A percentile compares a stretch with the other conserved stretches of the same genome.
These are phyloP conservation scores for Melanostigma gelatinosum DNA, from an alignment of 2,113 vertebrate species.

Conservation along the genomic window DNA sequence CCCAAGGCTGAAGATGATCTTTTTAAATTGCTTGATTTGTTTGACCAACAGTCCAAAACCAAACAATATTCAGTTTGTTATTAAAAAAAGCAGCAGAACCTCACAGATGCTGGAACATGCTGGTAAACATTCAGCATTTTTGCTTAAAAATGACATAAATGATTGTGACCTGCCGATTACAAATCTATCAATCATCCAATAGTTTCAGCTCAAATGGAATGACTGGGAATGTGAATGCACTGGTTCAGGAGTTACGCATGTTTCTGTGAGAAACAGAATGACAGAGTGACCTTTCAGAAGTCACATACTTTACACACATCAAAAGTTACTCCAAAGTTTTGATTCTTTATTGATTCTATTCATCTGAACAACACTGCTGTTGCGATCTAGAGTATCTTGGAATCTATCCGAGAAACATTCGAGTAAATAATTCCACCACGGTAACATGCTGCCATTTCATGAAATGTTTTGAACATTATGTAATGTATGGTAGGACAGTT, in stretches of 20 bases:
- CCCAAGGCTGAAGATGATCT: background rate
- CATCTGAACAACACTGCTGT: background rate
- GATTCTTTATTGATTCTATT: background rate
- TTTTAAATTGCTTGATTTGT: background rate
- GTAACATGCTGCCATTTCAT: background rate
- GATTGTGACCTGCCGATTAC: background rate
- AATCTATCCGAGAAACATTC: background rate
- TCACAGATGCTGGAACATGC: background rate
- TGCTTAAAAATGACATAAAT: background rate
- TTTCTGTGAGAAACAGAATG: background rate
- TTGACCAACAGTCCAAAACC: background rate
- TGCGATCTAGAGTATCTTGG: background rate
- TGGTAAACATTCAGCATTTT: background rate
- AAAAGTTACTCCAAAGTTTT: background rate
- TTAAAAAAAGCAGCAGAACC: background rate
- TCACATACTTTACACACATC: background rate
- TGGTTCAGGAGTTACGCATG: background rate
- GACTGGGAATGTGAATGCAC: background rate
- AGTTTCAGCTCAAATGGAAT: background rate
- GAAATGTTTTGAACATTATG: background rate
- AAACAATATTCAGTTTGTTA: background rate
- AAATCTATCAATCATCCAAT: conserved; percentile 3
- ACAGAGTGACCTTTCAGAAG: background rate
- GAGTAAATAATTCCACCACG: background rate
- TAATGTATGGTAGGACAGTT: background rate